A percentile compares a stretch with the other conserved stretches of the same genome.
phyloP scores from a whole-genome alignment of 53 echinoderm and acorn worm species.

The Antedon mediterranea region DNA sequence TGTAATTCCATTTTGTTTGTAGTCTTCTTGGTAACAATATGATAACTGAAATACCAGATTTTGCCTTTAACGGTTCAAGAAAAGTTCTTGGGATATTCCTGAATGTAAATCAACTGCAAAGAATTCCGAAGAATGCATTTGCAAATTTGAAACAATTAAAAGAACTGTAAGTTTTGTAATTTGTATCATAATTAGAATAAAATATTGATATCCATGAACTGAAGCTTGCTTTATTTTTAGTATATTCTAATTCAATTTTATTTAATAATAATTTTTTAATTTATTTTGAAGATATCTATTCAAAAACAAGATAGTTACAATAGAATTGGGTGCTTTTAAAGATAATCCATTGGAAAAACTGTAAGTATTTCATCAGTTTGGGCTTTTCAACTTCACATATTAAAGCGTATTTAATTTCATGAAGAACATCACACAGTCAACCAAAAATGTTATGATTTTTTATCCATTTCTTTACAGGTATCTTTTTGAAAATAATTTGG shows the following conservation, averaged over 20 bases:
- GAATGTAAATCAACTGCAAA: background rate
- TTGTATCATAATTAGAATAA: too few species aligned
- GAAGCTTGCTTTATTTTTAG: too few species aligned
- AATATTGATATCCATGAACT: too few species aligned
- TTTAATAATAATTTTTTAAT: background rate
- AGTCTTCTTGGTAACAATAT: background rate
- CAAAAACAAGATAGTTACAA: background rate
- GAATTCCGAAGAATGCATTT: background rate
- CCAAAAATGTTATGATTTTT: too few species aligned
- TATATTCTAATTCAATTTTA: too few species aligned
- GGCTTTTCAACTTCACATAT: too few species aligned
- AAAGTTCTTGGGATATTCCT: background rate
- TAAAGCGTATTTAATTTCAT: too few species aligned
- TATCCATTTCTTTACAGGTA: background rate
- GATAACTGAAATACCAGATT: background rate
- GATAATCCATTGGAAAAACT: background rate
- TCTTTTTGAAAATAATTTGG: background rate
- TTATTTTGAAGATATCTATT: background rate
- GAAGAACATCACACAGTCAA: too few species aligned
- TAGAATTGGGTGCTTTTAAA: background rate
- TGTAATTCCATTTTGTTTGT: background rate
- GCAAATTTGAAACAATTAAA: background rate
- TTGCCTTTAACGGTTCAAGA: background rate
- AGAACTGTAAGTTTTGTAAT: background rate
- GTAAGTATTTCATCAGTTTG: background rate